Base-by-base conservation (phyloP, 2,797 vertebrate genomes). In the Pangasius macronema region DNA sequence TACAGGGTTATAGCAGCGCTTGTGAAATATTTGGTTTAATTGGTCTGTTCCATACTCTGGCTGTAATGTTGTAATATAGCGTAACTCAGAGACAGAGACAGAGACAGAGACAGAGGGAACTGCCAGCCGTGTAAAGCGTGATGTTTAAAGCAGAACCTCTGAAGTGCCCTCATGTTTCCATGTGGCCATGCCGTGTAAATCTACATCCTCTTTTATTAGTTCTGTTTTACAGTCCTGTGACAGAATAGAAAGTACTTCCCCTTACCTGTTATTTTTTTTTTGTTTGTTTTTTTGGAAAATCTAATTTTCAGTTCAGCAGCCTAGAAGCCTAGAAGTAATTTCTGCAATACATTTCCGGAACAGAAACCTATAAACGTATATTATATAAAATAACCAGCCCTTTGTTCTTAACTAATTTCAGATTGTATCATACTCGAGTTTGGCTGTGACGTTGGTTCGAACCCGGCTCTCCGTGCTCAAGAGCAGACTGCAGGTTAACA, bases 381-480 rank as follows among this genome's bases (percentile, higher is more conserved):
- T 63, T 70, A 27, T 9, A 55, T 61, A 82, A 82, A 81, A 36
- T 5, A 55, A 13, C 36, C 59, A n/a, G 46, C 1, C 11, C 9
- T 53, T 36, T 87, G 53, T 88, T 90, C 86, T 89, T 86, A 33
- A 20, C 87, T 89, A 88, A 92, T 90, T 92, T 42, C 57, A 68
- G 87, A 88, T 90, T 87, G 87, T 84, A 89, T 91, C 91, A 90
- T 93, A 91, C 36, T 83, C 84, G 72, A 90, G 89, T 11, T 42
- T 84, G 87, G 90, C 83, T 39, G 88, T 16, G 49, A 83, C 92
- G 91, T 93, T 93, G 93, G 90, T 92, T 89, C 88, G 76, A 61
- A 86, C 53, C 68, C 42, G 72, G 30, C 57, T 72, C 49, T 72
- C 82, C 0, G 30, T 2, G 79, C 14, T 87, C 51, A 84, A 80